These are phyloP conservation scores for Imbricaverruca yamaguchii DNA, from an alignment of 2,888 invertebrate genomes.

Conservation along the genomic window DNA sequence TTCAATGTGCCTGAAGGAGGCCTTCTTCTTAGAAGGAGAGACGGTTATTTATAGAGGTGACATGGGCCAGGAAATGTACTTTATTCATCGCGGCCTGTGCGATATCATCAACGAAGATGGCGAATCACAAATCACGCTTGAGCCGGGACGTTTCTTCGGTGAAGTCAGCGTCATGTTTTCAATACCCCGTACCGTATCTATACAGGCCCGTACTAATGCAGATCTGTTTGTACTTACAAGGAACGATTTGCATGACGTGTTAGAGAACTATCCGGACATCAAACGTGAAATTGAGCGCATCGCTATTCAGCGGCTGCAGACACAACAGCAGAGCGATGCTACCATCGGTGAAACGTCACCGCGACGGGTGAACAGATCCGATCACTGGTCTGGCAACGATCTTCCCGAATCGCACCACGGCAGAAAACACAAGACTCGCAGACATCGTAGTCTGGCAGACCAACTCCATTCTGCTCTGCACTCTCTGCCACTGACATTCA, in stretches of 20 bases:
- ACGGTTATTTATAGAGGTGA: background rate
- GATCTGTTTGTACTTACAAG: background rate
- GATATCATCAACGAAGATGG: background rate
- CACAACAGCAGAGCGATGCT: background rate
- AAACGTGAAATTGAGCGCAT: background rate
- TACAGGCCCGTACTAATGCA: background rate
- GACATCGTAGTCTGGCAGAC: background rate
- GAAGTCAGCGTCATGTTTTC: conserved; percentile 3
- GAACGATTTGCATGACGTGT: background rate
- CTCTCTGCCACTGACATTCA: background rate
- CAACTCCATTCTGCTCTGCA: background rate
- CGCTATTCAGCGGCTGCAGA: background rate
- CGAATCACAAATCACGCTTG: background rate
- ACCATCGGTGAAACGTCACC: background rate
- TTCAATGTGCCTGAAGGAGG: conserved; percentile 5
- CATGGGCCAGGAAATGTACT: conserved; percentile 1
- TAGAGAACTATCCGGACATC: background rate
- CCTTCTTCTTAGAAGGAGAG: background rate
- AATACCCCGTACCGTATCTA: background rate
- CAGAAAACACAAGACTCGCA: background rate
- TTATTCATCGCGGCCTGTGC: background rate
- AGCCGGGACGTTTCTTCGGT: conserved; percentile 1
- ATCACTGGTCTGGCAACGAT: background rate
- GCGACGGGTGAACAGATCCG: background rate
- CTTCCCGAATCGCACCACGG: background rate